A percentile compares a stretch with the other conserved stretches of the same genome.
These are phyloP conservation scores for Euleptes europaea DNA, from an alignment of 2,113 vertebrate genomes.

Conservation along the genomic window DNA sequence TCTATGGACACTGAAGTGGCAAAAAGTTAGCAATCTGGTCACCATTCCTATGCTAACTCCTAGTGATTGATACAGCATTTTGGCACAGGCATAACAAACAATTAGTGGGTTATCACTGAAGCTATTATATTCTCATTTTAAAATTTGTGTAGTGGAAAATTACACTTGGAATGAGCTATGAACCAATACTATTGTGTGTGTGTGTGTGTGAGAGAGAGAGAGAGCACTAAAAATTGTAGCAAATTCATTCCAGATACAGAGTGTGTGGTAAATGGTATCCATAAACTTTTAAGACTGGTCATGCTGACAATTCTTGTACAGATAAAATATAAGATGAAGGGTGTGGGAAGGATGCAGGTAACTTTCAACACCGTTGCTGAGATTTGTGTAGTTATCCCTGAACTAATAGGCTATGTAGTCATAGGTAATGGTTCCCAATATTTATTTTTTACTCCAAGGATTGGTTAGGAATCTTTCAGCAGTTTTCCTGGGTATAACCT, in stretches of 20 bases:
- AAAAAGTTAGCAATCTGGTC: constrained; percentile 51
- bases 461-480: background rate
- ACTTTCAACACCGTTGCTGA: background rate
- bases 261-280: background rate
- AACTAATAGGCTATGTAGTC: background rate
- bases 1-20: constrained; percentile 25
- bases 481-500: background rate
- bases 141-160: constrained; percentile 76
- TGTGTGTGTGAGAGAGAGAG: constrained; percentile 60
- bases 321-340: constrained; percentile 13
- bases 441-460: background rate
- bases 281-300: background rate
- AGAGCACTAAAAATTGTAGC: constrained; percentile 29
- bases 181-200: constrained; percentile 24
- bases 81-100: constrained; percentile 44
- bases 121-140: constrained; percentile 66
- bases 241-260: constrained; percentile 18
- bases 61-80: constrained; percentile 52
- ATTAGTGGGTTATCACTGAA: constrained; percentile 56
- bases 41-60: constrained; percentile 48
- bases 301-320: background rate
- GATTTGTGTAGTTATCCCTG: background rate
- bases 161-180: constrained; percentile 58
- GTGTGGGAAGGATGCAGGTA: background rate
- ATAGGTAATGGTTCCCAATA: background rate